These are phyloP conservation scores for Netelia inedita DNA, from an alignment of 2,888 invertebrate genomes.

Conservation along the genomic window DNA sequence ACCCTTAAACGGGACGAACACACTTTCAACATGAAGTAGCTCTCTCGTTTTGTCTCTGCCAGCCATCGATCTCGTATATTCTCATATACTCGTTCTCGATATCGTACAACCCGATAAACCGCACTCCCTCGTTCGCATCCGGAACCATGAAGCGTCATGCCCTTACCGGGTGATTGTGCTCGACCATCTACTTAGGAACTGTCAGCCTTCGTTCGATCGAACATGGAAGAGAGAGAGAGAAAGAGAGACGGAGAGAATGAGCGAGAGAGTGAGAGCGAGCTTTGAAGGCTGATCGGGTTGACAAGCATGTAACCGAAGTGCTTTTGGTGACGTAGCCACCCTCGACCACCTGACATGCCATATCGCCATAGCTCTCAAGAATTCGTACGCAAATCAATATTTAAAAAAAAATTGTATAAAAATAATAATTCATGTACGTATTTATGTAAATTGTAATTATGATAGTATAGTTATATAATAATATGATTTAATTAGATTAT, in stretches of 20 bases:
- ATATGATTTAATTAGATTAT: too few relatives aligned
- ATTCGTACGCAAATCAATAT: too few relatives aligned
- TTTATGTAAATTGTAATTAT: too few relatives aligned
- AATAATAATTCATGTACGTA: too few relatives aligned
- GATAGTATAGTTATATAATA: too few relatives aligned
- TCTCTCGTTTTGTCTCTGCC: not conserved
- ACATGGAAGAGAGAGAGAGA: constrained; percentile 23
- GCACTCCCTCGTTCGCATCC: not conserved
- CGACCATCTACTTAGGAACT: constrained; percentile 55
- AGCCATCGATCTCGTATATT: constrained; percentile 39
- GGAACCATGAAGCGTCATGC: constrained; percentile 24
- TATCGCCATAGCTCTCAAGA: too few relatives aligned
- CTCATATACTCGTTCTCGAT: constrained; percentile 29
- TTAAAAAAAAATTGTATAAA: too few relatives aligned
- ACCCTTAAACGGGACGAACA: not conserved
- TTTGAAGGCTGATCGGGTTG: constrained; percentile 50
- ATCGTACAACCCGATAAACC: not conserved
- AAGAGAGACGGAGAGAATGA: not conserved
- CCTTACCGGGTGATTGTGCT: constrained; percentile 23
- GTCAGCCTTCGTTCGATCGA: constrained; percentile 51
- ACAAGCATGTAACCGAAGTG: constrained; percentile 54
- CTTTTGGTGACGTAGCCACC: constrained; percentile 17
- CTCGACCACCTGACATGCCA: not conserved
- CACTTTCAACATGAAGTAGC: not conserved
- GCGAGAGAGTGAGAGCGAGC: not conserved